Base-by-base conservation (phyloP, 2,797 vertebrate species). In the Threskiornis aethiopicus region DNA sequence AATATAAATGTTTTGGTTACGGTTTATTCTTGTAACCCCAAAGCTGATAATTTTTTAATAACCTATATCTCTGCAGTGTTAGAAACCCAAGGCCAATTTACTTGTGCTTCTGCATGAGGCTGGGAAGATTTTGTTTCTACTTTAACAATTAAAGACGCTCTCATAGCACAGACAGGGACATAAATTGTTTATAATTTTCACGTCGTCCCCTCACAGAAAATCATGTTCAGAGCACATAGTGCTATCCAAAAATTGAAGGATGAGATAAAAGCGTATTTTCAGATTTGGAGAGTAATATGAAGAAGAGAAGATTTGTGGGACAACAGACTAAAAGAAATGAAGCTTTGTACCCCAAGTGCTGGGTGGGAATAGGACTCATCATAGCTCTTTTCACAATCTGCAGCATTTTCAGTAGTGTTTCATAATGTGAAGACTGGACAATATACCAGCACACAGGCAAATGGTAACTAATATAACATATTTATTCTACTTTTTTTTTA, bases 131-230 rank as follows among this genome's bases (percentile, higher is more conserved):
- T 93, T 96, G 41, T 65, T 95, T 91, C 80, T 84, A 51, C 59
- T 93, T 91, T 65, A 95, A 87, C 81, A 78, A 72, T 84, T 92
- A 77, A 93, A 93, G 59, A 73, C 87, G 22, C 71, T 93, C 33
- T 88, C 80, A 57, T 42, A 86, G 72, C 55, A 87, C 66, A 83
- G 72, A 91, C 69, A 52, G 26, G 55, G 69, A 89, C 61, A 96
- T 95, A 92, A 94, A 87, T 88, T 65, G 31, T 89, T 72, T 66
- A 89, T 83, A 89, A 93, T 90, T 78, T 91, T 94, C 46, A 94
- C 2, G 3, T 58, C 62, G 59, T 81, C 35, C 33, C 79, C 61
- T 85, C 61, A 93, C 77, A 87, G 87, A 96, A 94, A 79, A 76
- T 39, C 73, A 87, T 75, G 41, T 81, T 77, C 25, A 61, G 62